Conservation (phyloP, 2,888 invertebrate genomes). For the Papilio protenor region DNA sequence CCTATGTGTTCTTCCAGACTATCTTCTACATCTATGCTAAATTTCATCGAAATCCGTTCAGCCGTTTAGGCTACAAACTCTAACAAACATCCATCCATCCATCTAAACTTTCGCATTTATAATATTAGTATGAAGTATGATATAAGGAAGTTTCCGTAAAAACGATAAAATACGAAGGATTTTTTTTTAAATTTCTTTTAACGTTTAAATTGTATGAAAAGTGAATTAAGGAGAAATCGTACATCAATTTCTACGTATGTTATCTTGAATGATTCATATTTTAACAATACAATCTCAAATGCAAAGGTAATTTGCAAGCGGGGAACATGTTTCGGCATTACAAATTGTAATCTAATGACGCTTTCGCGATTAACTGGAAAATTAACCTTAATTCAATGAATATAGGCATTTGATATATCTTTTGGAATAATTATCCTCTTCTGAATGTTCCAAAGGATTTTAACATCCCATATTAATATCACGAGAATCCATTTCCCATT, state of each 20-base stretch:
- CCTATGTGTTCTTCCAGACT: no score
- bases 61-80: no score
- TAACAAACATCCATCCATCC: no score
- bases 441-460: no score
- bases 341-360: conserved; percentile 21
- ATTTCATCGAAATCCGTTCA: no score
- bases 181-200: background rate
- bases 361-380: conserved; percentile 4
- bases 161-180: background rate
- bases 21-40: no score
- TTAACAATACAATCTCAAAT: background rate
- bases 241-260: background rate
- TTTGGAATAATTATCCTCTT: background rate
- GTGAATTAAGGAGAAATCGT: background rate
- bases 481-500: no score
- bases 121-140: no score
- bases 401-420: background rate
- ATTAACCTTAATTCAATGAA: background rate
- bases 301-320: background rate
- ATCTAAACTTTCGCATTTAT: no score
- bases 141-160: background rate
- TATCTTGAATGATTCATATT: background rate
- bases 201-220: background rate
- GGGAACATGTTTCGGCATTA: background rate
- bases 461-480: no score